Evolutionary conservation across 2,888 invertebrate species (phyloP).

Genomic region (Ormyrus rosae): DNA sequence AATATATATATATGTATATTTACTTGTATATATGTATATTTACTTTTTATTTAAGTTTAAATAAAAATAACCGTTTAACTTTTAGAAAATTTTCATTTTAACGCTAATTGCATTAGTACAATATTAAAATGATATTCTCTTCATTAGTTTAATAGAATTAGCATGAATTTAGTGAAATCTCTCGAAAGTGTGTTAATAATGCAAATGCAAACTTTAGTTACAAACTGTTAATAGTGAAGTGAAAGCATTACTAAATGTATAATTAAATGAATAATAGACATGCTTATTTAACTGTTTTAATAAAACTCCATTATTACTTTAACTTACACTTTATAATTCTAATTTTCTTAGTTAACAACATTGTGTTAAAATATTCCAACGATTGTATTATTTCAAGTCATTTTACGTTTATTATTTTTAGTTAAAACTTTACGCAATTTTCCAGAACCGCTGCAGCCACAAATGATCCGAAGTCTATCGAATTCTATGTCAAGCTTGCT

Average conservation of each 20-base stretch:
- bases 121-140: neutral
- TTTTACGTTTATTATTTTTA: too few relatives aligned
- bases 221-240: conserved; percentile 11
- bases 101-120: neutral
- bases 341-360: neutral
- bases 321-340: neutral
- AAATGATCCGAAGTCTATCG: conserved; percentile 75
- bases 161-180: conserved; percentile 19
- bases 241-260: neutral
- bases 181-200: conserved; percentile 38
- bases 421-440: neutral
- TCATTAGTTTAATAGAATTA: neutral
- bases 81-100: neutral
- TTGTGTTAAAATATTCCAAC: neutral
- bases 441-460: conserved; percentile 68
- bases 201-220: conserved; percentile 13
- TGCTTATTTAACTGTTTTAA: conserved; percentile 6
- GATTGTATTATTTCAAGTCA: too few relatives aligned
- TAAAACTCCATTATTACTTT: conserved; percentile 4
- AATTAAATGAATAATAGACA: conserved; percentile 8
- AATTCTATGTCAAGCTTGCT: conserved; percentile 71
- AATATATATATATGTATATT: too few relatives aligned
- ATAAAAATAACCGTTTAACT: neutral
- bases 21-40: too few relatives aligned
- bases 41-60: too few relatives aligned